These are phyloP conservation scores for Orestias chungarensis DNA, from an alignment of 2,797 vertebrate species.

Conservation along the genomic window DNA sequence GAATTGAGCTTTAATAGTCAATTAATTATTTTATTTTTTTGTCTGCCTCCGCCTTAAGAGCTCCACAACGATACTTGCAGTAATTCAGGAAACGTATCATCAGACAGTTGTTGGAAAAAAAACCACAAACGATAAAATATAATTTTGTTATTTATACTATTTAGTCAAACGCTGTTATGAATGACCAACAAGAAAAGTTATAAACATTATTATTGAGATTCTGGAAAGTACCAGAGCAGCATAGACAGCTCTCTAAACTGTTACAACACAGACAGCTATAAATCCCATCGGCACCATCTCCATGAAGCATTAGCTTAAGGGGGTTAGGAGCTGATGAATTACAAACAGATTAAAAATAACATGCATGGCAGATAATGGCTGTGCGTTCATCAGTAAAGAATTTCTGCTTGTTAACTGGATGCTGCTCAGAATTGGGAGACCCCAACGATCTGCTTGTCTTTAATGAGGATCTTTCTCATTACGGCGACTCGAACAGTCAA, in stretches of 20 bases:
- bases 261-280: constrained; percentile 23
- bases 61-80: too few relatives aligned
- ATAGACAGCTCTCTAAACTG: constrained; percentile 21
- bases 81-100: too few relatives aligned
- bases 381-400: constrained; percentile 16
- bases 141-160: too few relatives aligned
- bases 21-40: too few relatives aligned
- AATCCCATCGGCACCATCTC: constrained; percentile 28
- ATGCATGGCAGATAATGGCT: constrained; percentile 28
- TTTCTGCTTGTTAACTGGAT: constrained; percentile 23
- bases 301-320: constrained; percentile 21
- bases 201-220: too few relatives aligned
- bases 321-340: constrained; percentile 52
- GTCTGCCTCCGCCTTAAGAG: too few relatives aligned
- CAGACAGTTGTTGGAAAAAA: too few relatives aligned
- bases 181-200: too few relatives aligned
- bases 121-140: too few relatives aligned
- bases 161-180: too few relatives aligned
- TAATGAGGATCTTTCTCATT: neutral
- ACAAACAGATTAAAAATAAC: constrained; percentile 51
- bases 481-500: constrained; percentile 20
- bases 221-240: too few relatives aligned
- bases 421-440: neutral
- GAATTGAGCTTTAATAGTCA: too few relatives aligned
- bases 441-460: neutral